phyloP scores from a whole-genome alignment of 2,888 invertebrate species.

The Acleris cristana region DNA sequence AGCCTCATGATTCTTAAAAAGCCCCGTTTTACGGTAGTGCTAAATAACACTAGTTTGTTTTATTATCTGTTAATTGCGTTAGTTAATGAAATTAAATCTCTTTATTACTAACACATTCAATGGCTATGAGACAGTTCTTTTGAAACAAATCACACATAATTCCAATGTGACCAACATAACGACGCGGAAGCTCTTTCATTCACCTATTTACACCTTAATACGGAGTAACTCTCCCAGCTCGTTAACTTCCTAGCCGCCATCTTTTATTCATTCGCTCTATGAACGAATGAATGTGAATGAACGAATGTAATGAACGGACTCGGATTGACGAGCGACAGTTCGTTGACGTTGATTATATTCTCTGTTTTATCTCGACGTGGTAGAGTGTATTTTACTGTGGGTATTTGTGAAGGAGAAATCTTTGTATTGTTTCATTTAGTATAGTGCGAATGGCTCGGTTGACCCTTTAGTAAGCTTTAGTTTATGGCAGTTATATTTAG shows the following conservation, averaged over 20 bases:
- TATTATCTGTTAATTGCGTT: too few relatives aligned
- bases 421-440: slow-evolving; percentile 44
- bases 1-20: too few relatives aligned
- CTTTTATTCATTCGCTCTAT: slow-evolving; percentile 68
- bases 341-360: background rate
- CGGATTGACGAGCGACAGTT: slow-evolving; percentile 39
- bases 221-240: slow-evolving; percentile 55
- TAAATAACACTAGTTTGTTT: too few relatives aligned
- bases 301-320: slow-evolving; percentile 45
- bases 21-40: too few relatives aligned
- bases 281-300: slow-evolving; percentile 58
- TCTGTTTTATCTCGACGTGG: background rate
- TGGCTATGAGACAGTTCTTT: background rate
- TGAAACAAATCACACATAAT: background rate
- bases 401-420: slow-evolving; percentile 1
- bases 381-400: slow-evolving; percentile 9
- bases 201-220: slow-evolving; percentile 28
- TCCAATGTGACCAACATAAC: slow-evolving; percentile 27
- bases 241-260: slow-evolving; percentile 57
- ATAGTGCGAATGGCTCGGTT: slow-evolving; percentile 33
- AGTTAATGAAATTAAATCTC: too few relatives aligned
- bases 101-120: background rate
- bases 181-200: slow-evolving; percentile 14
- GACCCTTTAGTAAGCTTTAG: slow-evolving; percentile 33
- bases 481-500: slow-evolving; percentile 28